Base-by-base conservation (phyloP, 1,140 invertebrate genomes). In the Ceratitis capitata region DNA sequence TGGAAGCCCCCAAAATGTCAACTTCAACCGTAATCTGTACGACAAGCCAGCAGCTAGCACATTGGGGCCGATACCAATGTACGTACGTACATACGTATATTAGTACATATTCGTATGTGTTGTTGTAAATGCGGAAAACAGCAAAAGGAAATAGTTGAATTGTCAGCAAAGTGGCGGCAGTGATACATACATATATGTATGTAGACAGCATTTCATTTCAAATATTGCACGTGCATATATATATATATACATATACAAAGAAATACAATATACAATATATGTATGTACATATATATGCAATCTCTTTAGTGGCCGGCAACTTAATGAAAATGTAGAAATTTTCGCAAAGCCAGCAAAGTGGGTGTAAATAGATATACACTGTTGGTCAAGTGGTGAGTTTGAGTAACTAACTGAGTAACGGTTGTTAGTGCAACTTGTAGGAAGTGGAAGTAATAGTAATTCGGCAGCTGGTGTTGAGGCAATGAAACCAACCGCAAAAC, bases 1-100 rank as follows among this genome's bases (percentile, higher is more conserved):
- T 51, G 49, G 45, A 83, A 83, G 82, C 45, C 82, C 82, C 26
- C 69, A 78, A 78, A 78, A 47, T 78, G 69, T 78, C 69, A 78
- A 78, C 69, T 78, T 51, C 82, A 83, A 83, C 49, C 45, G 45
- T 83, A 83, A 83, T 53, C 82, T 83, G 45, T 83, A 51, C 61
- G 61, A 69, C 82, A 49, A 83, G n/a, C n/a, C n/a, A n/a, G 45
- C 42, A 53, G 49, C 82, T 26, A 53, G 26, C 42, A 53, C 39
- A 39, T 47, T 51, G 78, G 10, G 47, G 26, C 26, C n/a, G 45
- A 6, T 23, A 53, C n/a, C 26, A 16, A 7, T 16, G 45, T 7
- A 42, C n/a, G n/a, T n/a, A 39, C 69, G 19, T 16, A n/a, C n/a
- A n/a, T n/a, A n/a, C n/a, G 4, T 56, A 7, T 56, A 19, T 56